A percentile compares a stretch with the other conserved stretches of the same genome.
Evolutionary conservation across 2,888 invertebrate genomes (phyloP).

Genomic region (Drosophila infuscata): DNA sequence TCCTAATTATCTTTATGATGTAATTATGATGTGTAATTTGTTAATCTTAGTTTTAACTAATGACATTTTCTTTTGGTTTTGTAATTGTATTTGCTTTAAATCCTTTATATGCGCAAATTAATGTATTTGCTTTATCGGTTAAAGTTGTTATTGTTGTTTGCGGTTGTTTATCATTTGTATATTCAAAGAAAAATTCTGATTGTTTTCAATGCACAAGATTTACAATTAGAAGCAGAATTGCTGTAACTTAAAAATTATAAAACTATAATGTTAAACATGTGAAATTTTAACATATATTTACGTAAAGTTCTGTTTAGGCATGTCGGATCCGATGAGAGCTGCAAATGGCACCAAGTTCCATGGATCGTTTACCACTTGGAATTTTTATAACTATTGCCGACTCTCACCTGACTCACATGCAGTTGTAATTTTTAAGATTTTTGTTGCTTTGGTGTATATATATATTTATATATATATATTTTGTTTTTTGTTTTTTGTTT

Average conservation of each 20-base stretch:
- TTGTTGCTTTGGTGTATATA: constrained; percentile 29
- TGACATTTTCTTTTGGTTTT: constrained; percentile 54
- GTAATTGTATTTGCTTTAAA: constrained; percentile 45
- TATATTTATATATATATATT: background rate
- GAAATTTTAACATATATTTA: constrained; percentile 50
- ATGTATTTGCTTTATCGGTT: constrained; percentile 30
- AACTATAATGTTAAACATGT: constrained; percentile 49
- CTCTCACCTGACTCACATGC: constrained; percentile 37
- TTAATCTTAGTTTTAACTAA: constrained; percentile 70
- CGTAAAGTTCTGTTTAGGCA: constrained; percentile 46
- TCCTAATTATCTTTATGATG: constrained; percentile 53
- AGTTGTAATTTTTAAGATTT: constrained; percentile 77
- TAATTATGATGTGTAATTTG: constrained; percentile 40
- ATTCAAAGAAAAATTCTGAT: constrained; percentile 85
- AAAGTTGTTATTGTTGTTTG: constrained; percentile 35
- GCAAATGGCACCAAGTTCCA: background rate
- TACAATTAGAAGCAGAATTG: constrained; percentile 85
- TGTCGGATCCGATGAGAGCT: constrained; percentile 17
- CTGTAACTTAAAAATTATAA: constrained; percentile 85
- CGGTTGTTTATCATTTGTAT: constrained; percentile 57
- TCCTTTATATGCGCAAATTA: constrained; percentile 25
- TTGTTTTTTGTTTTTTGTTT: background rate
- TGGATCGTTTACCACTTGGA: background rate
- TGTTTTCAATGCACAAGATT: constrained; percentile 85
- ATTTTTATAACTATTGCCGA: constrained; percentile 19